Evolutionary conservation across 2,113 vertebrate species (phyloP), one percentile per base, ranked within the genome.

Genomic region (Clarias magur): DNA sequence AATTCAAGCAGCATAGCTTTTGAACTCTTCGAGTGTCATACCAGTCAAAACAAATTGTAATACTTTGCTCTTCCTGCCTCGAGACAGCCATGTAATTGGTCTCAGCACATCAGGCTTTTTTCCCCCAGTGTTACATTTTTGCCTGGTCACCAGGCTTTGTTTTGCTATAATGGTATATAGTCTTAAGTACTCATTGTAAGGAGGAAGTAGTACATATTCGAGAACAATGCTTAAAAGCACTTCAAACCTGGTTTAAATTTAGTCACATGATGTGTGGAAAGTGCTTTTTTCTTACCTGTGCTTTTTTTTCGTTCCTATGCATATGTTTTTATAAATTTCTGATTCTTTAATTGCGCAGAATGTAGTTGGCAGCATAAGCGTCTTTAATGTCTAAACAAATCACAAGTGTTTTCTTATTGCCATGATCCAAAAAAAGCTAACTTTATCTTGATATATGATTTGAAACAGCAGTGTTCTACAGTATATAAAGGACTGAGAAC

Each of bases 51-150:
- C 19, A 73, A 73, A 73, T 73, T 42, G 34, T 19, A 73, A 23
- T 73, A 38, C 48, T 73, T 73, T 73, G 70, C 8, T 42, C 70
- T 73, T 73, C 70, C 38, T 73, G 70, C 19, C 38, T 48, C 0
- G 38, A 73, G 70, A 73, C 70, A 73, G 38, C 34, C 38, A 4
- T 73, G 38, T 73, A 73, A 73, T 73, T 73, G 70, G 19, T 73
- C 70, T 21, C 70, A 73, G 9, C 16, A 73, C 38, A 23, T 73
- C 9, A 48, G 19, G 17, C 19, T 23, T 73, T 42, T 73, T 23
- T 3, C 34, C 34, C 34, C 8, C 34, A 42, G 16, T 42, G 70
- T 23, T 48, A 21, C 72, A 75, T 48, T 75, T 75, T 48, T 38
- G 30, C 72, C 6, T 48, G 72, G 19, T 42, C 1, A 17, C 17